phyloP scores from a whole-genome alignment of 2,113 vertebrate genomes.

The Pomatostomus ruficeps region DNA sequence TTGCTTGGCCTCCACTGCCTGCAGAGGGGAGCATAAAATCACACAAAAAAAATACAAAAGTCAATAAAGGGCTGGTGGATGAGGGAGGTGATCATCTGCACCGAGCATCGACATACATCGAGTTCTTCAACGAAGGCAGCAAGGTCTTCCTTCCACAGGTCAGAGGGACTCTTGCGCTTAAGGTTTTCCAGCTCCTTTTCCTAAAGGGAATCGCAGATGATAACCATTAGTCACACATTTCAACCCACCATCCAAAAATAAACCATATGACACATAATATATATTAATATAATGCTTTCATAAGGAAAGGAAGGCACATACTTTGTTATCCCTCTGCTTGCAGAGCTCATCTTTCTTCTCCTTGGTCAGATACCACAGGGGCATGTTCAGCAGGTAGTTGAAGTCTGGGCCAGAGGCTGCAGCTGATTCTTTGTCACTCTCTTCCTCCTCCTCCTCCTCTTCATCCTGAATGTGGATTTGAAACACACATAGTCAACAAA shows the following conservation, averaged over 20 bases:
- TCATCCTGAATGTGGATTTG: slow-evolving; percentile 40
- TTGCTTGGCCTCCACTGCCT: slow-evolving; percentile 82
- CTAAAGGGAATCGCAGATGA: slow-evolving; percentile 40
- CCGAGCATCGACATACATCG: slow-evolving; percentile 65
- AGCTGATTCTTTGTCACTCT: slow-evolving; percentile 57
- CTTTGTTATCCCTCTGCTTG: slow-evolving; percentile 87
- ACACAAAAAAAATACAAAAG: not conserved
- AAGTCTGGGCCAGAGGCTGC: slow-evolving; percentile 83
- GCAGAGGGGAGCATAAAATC: not conserved
- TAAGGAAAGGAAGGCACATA: slow-evolving; percentile 33
- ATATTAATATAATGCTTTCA: not conserved
- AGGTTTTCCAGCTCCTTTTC: slow-evolving; percentile 81
- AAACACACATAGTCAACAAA: not conserved
- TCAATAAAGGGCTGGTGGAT: not conserved
- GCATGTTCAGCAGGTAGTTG: slow-evolving; percentile 95
- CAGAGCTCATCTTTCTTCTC: slow-evolving; percentile 98
- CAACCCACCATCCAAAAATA: not conserved
- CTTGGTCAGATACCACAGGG: slow-evolving; percentile 94
- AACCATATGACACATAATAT: not conserved
- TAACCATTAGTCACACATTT: not conserved
- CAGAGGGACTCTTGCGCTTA: slow-evolving; percentile 77
- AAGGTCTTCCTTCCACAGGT: slow-evolving; percentile 92
- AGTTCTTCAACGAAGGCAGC: slow-evolving; percentile 87
- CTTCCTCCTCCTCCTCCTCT: slow-evolving; percentile 62
- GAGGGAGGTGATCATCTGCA: not conserved